A percentile compares a stretch with the other conserved stretches of the same genome.
Evolutionary conservation across 2,797 vertebrate genomes (phyloP).

Genomic region (Myotis myotis): DNA sequence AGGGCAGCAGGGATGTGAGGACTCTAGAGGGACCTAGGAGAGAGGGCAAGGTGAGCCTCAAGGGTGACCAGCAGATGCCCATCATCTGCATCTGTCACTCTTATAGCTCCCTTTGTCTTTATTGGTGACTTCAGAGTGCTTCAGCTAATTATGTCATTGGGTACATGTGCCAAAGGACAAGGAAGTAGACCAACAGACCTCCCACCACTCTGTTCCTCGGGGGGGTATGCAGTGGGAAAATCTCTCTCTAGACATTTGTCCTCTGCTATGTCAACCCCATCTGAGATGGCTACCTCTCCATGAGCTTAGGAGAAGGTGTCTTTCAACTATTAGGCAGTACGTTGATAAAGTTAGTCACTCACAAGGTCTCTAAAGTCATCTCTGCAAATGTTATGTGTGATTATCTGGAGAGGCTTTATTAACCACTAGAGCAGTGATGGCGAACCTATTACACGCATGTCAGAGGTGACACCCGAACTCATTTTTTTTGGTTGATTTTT

Average conservation of each 20-base stretch:
- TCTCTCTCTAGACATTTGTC: not conserved
- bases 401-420: constrained; percentile 8
- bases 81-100: not conserved
- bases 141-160: not conserved
- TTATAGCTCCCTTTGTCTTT: not conserved
- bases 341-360: not conserved
- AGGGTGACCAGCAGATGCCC: not conserved
- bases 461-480: no score
- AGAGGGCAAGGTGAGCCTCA: not conserved
- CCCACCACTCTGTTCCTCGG: not conserved
- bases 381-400: constrained; percentile 17
- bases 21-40: not conserved
- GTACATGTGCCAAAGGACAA: not conserved
- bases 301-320: not conserved
- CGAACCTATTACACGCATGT: no score
- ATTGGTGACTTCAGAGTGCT: not conserved
- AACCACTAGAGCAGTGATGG: not conserved
- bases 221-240: not conserved
- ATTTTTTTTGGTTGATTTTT: no score
- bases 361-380: not conserved
- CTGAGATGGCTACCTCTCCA: not conserved
- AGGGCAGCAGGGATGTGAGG: not conserved
- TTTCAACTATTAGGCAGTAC: not conserved
- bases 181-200: not conserved
- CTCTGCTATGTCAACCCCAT: not conserved